Percentiles rank a stretch among this genome's conserved stretches.
Evolutionary conservation across 2,113 vertebrate species (phyloP).

Genomic region (Sphaerodactylus townsendi): DNA sequence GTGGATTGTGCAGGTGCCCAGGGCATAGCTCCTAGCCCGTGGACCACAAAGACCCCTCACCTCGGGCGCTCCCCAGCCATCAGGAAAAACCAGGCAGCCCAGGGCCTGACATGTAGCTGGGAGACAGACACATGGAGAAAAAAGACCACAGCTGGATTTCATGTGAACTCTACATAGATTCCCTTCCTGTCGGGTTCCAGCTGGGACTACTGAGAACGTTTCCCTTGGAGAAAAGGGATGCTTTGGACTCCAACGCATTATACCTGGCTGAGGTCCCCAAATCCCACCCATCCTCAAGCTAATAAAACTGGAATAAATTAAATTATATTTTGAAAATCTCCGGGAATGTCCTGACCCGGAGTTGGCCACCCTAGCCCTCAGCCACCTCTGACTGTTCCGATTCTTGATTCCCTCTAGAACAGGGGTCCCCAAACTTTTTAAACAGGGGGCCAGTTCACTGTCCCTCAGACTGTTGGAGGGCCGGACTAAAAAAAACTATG

Average conservation of each 20-base stretch:
- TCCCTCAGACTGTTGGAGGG: no score
- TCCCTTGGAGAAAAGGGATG: no score
- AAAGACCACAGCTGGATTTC: background rate
- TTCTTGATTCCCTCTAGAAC: background rate
- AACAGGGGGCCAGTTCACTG: no score
- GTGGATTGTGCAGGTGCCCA: slow-evolving; percentile 80
- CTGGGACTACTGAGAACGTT: no score
- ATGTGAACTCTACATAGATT: background rate
- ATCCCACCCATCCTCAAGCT: no score
- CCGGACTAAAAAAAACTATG: no score
- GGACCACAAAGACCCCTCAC: slow-evolving; percentile 80
- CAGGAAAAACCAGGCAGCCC: slow-evolving; percentile 82
- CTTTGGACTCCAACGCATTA: no score
- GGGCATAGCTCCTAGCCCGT: slow-evolving; percentile 78
- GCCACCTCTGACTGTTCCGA: background rate
- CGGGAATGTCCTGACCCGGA: background rate
- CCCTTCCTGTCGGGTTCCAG: background rate
- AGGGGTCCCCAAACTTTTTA: no score
- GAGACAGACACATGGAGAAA: background rate
- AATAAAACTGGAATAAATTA: no score
- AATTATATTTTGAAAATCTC: background rate
- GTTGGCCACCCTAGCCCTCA: background rate
- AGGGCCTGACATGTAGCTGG: slow-evolving; percentile 75
- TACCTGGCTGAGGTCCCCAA: no score
- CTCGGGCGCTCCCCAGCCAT: slow-evolving; percentile 81